Percentiles rank a stretch among this genome's conserved stretches.
These are phyloP conservation scores for Pogona vitticeps DNA, from an alignment of 2,113 vertebrate genomes.

Conservation along the genomic window DNA sequence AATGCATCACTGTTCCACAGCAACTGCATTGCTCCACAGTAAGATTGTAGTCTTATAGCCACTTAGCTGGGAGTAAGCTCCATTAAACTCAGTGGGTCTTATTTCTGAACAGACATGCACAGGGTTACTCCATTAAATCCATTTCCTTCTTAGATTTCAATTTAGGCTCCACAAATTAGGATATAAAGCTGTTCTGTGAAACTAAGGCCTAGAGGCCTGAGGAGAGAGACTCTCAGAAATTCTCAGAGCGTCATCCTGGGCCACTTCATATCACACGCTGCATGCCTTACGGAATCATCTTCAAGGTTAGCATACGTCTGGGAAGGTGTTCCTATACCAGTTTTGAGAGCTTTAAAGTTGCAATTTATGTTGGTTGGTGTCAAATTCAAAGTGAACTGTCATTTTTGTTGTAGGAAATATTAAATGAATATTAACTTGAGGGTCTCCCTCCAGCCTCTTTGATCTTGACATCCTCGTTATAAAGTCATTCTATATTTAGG, in stretches of 20 bases:
- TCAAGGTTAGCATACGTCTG: neutral
- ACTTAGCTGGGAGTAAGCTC: neutral
- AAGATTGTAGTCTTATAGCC: neutral
- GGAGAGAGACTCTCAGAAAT: neutral
- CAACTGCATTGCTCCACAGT: neutral
- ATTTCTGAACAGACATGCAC: neutral
- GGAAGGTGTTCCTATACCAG: neutral
- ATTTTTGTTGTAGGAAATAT: neutral
- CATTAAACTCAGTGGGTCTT: neutral
- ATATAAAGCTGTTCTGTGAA: neutral
- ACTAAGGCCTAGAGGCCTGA: neutral
- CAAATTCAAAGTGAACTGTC: neutral
- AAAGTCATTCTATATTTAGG: neutral
- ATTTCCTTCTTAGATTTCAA: constrained; percentile 16
- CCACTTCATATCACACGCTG: neutral
- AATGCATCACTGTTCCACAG: neutral
- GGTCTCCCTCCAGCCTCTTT: neutral
- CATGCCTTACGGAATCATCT: neutral
- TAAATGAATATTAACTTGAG: neutral
- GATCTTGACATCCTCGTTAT: neutral
- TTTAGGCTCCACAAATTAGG: constrained; percentile 10
- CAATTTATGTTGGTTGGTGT: neutral
- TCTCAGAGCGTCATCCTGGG: too few species aligned
- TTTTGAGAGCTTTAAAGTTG: neutral
- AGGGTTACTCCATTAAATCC: neutral